These are phyloP conservation scores for Platycercus adscitus DNA, from an alignment of 2,113 vertebrate species.

Conservation along the genomic window DNA sequence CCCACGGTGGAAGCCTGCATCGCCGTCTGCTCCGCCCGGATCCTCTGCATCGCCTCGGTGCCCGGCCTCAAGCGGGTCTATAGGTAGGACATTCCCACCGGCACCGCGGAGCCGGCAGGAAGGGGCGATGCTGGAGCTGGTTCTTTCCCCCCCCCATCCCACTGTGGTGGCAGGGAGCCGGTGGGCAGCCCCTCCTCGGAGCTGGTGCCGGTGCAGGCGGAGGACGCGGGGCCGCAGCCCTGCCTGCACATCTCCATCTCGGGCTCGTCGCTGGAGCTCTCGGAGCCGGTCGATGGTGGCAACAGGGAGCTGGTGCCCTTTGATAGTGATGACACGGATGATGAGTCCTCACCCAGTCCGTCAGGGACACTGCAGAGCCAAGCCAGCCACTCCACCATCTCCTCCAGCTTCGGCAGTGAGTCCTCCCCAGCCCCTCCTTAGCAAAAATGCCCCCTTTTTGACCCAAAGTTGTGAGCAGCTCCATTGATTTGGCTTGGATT, in stretches of 20 bases:
- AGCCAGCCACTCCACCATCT: conserved; percentile 96
- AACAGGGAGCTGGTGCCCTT: conserved; percentile 91
- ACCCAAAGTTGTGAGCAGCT: background rate
- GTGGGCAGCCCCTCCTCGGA: conserved; percentile 54
- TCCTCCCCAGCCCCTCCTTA: background rate
- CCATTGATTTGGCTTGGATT: background rate
- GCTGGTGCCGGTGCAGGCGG: background rate
- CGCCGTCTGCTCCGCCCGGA: conserved; percentile 94
- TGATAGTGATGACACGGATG: conserved; percentile 94
- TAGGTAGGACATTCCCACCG: background rate
- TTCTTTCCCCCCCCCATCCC: background rate
- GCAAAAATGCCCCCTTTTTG: fast-evolving
- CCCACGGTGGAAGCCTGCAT: conserved; percentile 98
- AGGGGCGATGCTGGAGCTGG: background rate
- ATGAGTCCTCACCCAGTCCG: conserved; percentile 95
- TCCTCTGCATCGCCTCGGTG: conserved; percentile 95
- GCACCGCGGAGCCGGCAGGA: background rate
- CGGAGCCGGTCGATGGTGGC: conserved; percentile 74
- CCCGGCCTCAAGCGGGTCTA: conserved; percentile 86
- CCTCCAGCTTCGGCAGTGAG: conserved; percentile 95
- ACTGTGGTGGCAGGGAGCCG: conserved; percentile 73
- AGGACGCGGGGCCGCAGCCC: conserved; percentile 76
- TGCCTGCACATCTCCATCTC: conserved; percentile 96
- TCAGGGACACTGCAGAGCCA: conserved; percentile 96
- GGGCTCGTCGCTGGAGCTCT: conserved; percentile 88